Evolutionary conservation across 2,888 invertebrate genomes (phyloP).

Genomic region (Subacronicta megacephala): DNA sequence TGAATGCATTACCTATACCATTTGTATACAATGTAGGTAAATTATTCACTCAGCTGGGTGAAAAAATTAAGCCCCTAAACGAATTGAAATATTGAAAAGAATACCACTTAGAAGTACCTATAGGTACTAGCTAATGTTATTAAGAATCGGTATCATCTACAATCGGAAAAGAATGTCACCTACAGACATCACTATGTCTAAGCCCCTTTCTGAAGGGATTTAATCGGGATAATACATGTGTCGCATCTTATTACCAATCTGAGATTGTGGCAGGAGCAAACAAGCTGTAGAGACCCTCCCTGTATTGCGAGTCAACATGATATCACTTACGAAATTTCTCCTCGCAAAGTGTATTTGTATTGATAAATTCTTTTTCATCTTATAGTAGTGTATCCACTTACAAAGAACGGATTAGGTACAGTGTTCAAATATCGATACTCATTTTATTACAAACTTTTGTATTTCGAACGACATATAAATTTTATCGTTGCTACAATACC

Average conservation of each 20-base stretch:
- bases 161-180: conserved; percentile 57
- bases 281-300: conserved; percentile 77
- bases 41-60: too few relatives aligned
- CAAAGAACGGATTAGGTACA: conserved; percentile 63
- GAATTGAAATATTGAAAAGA: background rate
- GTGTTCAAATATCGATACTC: conserved; percentile 36
- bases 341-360: conserved; percentile 80
- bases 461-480: conserved; percentile 4
- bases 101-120: too few relatives aligned
- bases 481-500: conserved; percentile 11
- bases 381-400: conserved; percentile 67
- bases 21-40: too few relatives aligned
- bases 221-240: conserved; percentile 88
- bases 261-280: conserved; percentile 85
- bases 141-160: conserved; percentile 52
- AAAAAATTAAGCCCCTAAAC: too few relatives aligned
- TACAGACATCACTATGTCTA: conserved; percentile 80
- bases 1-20: too few relatives aligned
- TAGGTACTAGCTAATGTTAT: too few relatives aligned
- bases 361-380: conserved; percentile 78
- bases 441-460: conserved; percentile 13
- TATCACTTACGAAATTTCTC: conserved; percentile 83
- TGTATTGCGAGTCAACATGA: conserved; percentile 81
- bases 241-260: conserved; percentile 89
- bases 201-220: conserved; percentile 82